A percentile compares a stretch with the other conserved stretches of the same genome.
Conservation (phyloP, 2,797 vertebrate species). For the Benthosema pterotum region DNA sequence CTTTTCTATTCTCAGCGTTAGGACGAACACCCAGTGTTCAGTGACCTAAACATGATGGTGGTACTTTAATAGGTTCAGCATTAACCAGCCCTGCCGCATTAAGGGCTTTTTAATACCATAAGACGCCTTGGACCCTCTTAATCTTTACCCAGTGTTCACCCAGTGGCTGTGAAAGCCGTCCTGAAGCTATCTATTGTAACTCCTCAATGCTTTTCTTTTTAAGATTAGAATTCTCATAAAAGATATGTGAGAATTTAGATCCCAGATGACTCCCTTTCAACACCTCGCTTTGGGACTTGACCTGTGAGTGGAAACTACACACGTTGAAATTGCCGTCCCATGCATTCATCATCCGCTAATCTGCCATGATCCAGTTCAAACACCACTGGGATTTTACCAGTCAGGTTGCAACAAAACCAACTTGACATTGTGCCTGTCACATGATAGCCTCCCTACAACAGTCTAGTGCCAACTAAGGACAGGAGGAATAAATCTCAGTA, state of each 20-base stretch:
- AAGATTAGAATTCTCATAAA: slow-evolving; percentile 57
- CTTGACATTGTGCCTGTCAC: slow-evolving; percentile 62
- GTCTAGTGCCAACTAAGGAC: slow-evolving; percentile 35
- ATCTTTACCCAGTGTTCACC: too few relatives aligned
- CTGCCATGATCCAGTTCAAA: slow-evolving; percentile 63
- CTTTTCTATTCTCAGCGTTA: slow-evolving; percentile 7
- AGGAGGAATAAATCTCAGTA: slow-evolving; percentile 37
- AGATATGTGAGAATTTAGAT: slow-evolving; percentile 52
- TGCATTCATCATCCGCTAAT: slow-evolving; percentile 52
- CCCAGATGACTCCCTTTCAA: slow-evolving; percentile 33
- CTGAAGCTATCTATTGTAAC: slow-evolving; percentile 30
- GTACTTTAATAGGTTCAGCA: too few relatives aligned
- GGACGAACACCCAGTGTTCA: neutral
- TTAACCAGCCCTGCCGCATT: too few relatives aligned
- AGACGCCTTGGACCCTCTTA: too few relatives aligned
- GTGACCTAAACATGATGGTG: too few relatives aligned
- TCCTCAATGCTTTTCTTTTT: slow-evolving; percentile 47
- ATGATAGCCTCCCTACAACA: slow-evolving; percentile 43
- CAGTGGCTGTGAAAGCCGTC: slow-evolving; percentile 28
- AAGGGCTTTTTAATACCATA: too few relatives aligned
- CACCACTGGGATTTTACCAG: slow-evolving; percentile 58
- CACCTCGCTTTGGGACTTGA: slow-evolving; percentile 5
- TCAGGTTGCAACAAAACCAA: slow-evolving; percentile 60
- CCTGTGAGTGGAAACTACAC: slow-evolving; percentile 48
- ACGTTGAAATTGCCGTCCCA: slow-evolving; percentile 43